A percentile compares a stretch with the other conserved stretches of the same genome.
Conservation (phyloP, 2,113 vertebrate genomes). For the Antigone vipio region DNA sequence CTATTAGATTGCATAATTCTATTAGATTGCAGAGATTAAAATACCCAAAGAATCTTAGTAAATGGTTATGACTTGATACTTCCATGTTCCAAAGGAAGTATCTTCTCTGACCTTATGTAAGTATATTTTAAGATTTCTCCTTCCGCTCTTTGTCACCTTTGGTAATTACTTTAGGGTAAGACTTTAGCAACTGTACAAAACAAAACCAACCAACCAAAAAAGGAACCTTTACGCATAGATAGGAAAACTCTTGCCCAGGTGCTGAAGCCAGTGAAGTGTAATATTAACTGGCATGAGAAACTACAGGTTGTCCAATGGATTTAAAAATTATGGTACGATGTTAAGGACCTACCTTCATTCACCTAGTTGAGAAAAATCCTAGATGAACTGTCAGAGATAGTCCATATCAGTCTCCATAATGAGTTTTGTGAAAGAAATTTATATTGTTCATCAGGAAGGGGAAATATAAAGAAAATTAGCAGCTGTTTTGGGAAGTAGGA, state of each 20-base stretch:
- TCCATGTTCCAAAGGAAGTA: not conserved
- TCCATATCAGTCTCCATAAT: not conserved
- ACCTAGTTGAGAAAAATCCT: not conserved
- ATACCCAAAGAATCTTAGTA: not conserved
- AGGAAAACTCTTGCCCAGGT: not conserved
- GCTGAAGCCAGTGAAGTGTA: not conserved
- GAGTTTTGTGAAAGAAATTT: not conserved
- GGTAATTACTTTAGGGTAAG: not conserved
- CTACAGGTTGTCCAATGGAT: not conserved
- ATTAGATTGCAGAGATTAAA: not conserved
- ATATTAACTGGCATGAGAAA: not conserved
- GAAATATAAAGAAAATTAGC: not conserved
- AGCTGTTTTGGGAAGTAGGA: not conserved
- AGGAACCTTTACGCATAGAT: not conserved
- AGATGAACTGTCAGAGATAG: not conserved
- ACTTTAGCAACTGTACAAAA: not conserved
- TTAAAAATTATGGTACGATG: not conserved
- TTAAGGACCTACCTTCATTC: not conserved
- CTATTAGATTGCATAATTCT: not conserved
- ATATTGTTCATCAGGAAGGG: not conserved
- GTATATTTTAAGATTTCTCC: not conserved
- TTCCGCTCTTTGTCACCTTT: not conserved
- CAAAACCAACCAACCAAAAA: not conserved
- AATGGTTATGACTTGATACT: not conserved
- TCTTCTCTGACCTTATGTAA: not conserved